phyloP scores from a whole-genome alignment of 2,888 invertebrate genomes.

The Drosophila picticornis region DNA sequence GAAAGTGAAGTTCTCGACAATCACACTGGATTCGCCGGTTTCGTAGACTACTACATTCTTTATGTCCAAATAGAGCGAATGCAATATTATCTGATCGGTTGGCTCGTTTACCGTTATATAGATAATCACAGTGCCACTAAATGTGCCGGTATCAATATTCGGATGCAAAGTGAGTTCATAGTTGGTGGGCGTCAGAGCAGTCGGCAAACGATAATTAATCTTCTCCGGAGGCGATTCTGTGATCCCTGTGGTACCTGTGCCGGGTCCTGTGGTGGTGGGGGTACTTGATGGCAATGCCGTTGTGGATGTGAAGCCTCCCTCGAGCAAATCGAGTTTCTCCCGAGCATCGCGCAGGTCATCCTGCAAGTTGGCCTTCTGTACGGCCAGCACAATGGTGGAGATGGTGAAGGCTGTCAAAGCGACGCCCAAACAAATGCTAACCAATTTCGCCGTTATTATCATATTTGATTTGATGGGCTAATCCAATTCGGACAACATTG shows the following conservation, averaged over 20 bases:
- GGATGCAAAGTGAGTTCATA: conserved; percentile 90
- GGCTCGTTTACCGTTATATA: conserved; percentile 84
- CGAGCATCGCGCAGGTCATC: conserved; percentile 73
- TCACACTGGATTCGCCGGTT: conserved; percentile 57
- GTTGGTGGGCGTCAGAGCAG: conserved; percentile 87
- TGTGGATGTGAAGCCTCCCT: conserved; percentile 55
- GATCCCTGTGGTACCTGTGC: neutral
- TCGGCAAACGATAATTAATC: conserved; percentile 86
- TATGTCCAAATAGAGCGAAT: conserved; percentile 87
- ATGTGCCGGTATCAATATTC: conserved; percentile 87
- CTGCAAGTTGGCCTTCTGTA: conserved; percentile 83
- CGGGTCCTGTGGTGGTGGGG: neutral
- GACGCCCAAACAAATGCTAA: conserved; percentile 77
- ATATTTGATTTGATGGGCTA: conserved; percentile 53
- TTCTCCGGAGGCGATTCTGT: conserved; percentile 49
- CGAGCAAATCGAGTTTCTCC: conserved; percentile 73
- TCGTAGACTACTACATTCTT: conserved; percentile 59
- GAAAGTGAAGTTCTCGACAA: conserved; percentile 55
- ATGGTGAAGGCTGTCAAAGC: conserved; percentile 85
- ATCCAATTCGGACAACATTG: conserved; percentile 47
- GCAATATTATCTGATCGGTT: conserved; percentile 87
- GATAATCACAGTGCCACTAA: conserved; percentile 87
- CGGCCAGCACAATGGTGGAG: conserved; percentile 86
- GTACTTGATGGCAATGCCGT: neutral
- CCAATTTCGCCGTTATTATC: conserved; percentile 80